A percentile compares a stretch with the other conserved stretches of the same genome.
phyloP scores from a whole-genome alignment of 2,888 invertebrate genomes.

The Tholera decimalis region DNA sequence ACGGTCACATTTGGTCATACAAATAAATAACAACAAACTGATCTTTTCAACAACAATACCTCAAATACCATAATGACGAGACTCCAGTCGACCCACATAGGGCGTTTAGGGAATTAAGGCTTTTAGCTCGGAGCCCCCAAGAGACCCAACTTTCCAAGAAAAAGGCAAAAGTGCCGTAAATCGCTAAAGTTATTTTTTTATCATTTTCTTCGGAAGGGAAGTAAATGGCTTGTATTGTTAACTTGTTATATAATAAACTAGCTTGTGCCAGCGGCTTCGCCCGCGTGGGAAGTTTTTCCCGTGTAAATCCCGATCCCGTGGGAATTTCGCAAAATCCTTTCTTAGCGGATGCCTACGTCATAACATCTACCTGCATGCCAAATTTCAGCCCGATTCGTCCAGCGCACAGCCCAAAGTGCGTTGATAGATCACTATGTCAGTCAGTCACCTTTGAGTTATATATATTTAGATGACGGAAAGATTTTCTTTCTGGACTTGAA shows the following conservation, averaged over 20 bases:
- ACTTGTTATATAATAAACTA: constrained; percentile 35
- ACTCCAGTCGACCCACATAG: constrained; percentile 14
- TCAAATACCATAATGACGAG: constrained; percentile 9
- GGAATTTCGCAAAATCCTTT: too few relatives aligned
- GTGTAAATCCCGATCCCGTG: too few relatives aligned
- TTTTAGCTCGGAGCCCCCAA: constrained; percentile 28
- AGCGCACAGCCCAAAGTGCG: too few relatives aligned
- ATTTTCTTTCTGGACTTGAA: too few relatives aligned
- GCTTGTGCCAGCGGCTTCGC: too few relatives aligned
- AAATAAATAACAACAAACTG: background rate
- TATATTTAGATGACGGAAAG: too few relatives aligned
- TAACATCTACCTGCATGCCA: too few relatives aligned
- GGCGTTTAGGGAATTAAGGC: constrained; percentile 30
- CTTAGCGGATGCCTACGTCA: too few relatives aligned
- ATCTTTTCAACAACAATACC: background rate
- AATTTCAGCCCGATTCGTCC: too few relatives aligned
- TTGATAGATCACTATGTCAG: too few relatives aligned
- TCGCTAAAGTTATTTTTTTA: constrained; percentile 33
- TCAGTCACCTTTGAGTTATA: too few relatives aligned
- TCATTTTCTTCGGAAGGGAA: constrained; percentile 3
- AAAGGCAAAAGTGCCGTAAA: constrained; percentile 44
- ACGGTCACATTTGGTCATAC: too few relatives aligned
- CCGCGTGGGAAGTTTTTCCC: background rate
- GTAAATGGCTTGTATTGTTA: constrained; percentile 44
- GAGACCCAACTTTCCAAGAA: constrained; percentile 25